phyloP scores from a whole-genome alignment of 1,140 invertebrate genomes.

The Scylla paramamosain region DNA sequence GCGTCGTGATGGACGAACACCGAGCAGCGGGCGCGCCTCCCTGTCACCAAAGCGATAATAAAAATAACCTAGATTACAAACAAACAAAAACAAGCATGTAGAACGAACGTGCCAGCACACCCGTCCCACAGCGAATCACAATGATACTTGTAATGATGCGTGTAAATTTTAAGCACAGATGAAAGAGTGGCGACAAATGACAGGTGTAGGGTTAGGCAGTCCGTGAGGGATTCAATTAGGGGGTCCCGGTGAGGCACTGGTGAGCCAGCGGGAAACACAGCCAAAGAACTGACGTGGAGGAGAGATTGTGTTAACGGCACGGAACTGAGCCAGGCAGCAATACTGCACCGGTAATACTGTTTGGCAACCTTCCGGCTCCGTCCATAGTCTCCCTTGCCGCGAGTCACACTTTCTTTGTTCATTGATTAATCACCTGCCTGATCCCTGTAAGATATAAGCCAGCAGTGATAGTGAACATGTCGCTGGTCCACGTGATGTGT shows the following conservation, averaged over 20 bases:
- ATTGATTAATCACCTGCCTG: neutral
- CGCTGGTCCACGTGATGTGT: neutral
- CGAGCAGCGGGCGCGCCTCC: no score
- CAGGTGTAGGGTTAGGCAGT: neutral
- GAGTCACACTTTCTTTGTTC: neutral
- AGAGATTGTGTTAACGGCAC: neutral
- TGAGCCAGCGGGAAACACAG: neutral
- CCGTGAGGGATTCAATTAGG: neutral
- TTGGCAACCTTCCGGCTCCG: neutral
- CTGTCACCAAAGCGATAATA: no score
- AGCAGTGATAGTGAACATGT: no score
- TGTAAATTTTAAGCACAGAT: neutral
- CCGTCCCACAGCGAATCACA: neutral
- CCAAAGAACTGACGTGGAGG: neutral
- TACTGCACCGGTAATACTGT: neutral
- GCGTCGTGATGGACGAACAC: no score
- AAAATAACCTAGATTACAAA: no score
- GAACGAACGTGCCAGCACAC: neutral
- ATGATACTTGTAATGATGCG: neutral
- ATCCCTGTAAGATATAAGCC: neutral
- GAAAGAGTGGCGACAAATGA: neutral
- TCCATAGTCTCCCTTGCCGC: neutral
- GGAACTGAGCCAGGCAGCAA: neutral
- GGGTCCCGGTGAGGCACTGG: neutral
- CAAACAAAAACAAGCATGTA: no score